These are phyloP conservation scores for Actinemys pallida DNA, from an alignment of 2,113 vertebrate genomes.

Conservation along the genomic window DNA sequence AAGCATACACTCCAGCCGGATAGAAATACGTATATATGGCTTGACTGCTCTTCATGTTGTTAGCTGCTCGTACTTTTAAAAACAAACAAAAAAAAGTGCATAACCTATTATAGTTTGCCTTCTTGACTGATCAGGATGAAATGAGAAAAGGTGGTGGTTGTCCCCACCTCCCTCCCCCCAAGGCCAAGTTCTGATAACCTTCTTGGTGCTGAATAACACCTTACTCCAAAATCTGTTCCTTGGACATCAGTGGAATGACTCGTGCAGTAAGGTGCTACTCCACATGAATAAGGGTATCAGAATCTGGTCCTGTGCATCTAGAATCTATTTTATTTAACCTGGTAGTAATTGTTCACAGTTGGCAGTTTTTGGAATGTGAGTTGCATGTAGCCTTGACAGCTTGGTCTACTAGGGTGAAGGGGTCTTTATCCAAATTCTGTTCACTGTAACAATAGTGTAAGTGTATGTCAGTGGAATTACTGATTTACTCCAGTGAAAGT, in stretches of 20 bases:
- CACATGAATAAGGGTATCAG: fast-evolving
- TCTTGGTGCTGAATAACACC: not conserved
- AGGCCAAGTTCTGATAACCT: not conserved
- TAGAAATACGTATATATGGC: not conserved
- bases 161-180: too few relatives aligned
- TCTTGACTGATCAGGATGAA: not conserved
- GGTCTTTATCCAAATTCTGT: not conserved
- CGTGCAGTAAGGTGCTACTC: fast-evolving
- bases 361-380: not conserved
- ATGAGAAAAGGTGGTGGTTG: not conserved
- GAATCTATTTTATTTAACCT: not conserved
- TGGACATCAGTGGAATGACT: fast-evolving
- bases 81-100: not conserved
- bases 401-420: not conserved
- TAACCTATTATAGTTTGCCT: not conserved
- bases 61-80: not conserved
- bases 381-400: not conserved
- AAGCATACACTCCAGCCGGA: not conserved
- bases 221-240: not conserved
- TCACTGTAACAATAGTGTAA: not conserved
- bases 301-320: not conserved
- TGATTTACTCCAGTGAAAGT: not conserved
- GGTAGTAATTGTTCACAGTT: slow-evolving; percentile 15
- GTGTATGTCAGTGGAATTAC: not conserved
- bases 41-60: not conserved